A percentile compares a stretch with the other conserved stretches of the same genome.
Conservation (phyloP, 2,797 vertebrate species). For the Gallinago nigripennis region DNA sequence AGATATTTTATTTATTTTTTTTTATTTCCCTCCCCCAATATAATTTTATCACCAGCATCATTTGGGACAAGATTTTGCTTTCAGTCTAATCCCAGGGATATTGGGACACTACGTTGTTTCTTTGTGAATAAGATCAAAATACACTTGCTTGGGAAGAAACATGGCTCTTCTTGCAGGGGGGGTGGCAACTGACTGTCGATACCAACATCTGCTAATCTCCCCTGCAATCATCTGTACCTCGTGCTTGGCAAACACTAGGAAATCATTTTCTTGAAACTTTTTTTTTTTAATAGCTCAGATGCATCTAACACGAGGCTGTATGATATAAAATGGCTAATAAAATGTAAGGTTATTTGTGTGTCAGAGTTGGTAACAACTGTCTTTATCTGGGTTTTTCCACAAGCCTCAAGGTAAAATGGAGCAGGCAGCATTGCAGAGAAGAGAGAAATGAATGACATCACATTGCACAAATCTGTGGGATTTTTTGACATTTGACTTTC, state of each 20-base stretch:
- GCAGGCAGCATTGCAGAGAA: slow-evolving; percentile 8
- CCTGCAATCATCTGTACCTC: slow-evolving; percentile 35
- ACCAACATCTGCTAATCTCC: slow-evolving; percentile 66
- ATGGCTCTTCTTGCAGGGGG: slow-evolving; percentile 17
- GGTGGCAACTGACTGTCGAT: slow-evolving; percentile 31
- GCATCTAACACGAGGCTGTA: background rate
- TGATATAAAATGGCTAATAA: slow-evolving; percentile 54
- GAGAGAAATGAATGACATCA: slow-evolving; percentile 58
- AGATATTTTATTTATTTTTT: background rate
- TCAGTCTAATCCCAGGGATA: slow-evolving; percentile 5
- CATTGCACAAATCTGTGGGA: slow-evolving; percentile 33
- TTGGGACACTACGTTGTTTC: background rate
- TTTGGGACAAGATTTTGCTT: background rate
- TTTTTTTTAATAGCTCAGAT: slow-evolving; percentile 12
- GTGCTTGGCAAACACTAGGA: slow-evolving; percentile 45
- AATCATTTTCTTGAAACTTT: slow-evolving; percentile 61
- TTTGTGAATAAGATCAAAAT: slow-evolving; percentile 25
- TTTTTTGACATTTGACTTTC: slow-evolving; percentile 67
- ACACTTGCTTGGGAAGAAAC: slow-evolving; percentile 43
- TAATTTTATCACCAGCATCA: background rate
- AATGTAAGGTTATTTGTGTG: slow-evolving; percentile 61
- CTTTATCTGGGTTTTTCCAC: slow-evolving; percentile 35
- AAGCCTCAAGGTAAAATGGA: slow-evolving; percentile 44
- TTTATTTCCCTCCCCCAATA: background rate
- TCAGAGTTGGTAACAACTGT: slow-evolving; percentile 19